Conservation (phyloP, 2,797 vertebrate species). For the Hippopotamyrus pictus region DNA sequence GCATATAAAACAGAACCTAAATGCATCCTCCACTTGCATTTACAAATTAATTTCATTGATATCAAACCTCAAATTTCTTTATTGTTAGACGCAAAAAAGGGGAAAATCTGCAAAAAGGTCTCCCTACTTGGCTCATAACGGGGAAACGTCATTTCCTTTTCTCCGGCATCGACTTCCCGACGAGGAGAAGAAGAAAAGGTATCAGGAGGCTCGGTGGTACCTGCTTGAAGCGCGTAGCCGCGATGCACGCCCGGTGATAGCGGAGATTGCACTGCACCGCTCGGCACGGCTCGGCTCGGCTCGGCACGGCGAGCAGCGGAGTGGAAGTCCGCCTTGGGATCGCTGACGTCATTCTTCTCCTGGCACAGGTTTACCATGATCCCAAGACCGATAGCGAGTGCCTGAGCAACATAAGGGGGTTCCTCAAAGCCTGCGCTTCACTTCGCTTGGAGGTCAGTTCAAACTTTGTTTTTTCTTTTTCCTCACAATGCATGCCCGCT, state of each 20-base stretch:
- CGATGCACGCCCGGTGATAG: neutral
- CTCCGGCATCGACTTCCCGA: constrained; percentile 30
- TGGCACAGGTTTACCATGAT: constrained; percentile 76
- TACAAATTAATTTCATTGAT: neutral
- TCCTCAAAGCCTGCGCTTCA: constrained; percentile 75
- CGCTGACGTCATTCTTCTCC: constrained; percentile 31
- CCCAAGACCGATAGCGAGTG: constrained; percentile 81
- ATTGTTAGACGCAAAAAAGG: neutral
- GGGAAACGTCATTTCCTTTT: constrained; percentile 47
- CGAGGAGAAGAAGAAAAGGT: constrained; percentile 14
- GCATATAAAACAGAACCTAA: neutral
- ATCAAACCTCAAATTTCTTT: neutral
- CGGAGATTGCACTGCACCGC: neutral
- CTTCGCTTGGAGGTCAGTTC: constrained; percentile 84
- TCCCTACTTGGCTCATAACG: neutral
- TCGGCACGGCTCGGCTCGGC: neutral
- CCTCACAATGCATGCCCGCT: neutral
- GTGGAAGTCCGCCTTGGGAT: constrained; percentile 1
- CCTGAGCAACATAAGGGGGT: constrained; percentile 84
- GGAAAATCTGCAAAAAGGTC: neutral
- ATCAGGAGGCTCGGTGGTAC: neutral
- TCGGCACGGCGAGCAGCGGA: neutral
- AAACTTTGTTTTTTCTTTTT: neutral
- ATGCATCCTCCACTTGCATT: neutral
- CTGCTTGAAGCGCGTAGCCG: neutral